These are phyloP conservation scores for Carettochelys insculpta DNA, from an alignment of 2,113 vertebrate genomes.

Conservation along the genomic window DNA sequence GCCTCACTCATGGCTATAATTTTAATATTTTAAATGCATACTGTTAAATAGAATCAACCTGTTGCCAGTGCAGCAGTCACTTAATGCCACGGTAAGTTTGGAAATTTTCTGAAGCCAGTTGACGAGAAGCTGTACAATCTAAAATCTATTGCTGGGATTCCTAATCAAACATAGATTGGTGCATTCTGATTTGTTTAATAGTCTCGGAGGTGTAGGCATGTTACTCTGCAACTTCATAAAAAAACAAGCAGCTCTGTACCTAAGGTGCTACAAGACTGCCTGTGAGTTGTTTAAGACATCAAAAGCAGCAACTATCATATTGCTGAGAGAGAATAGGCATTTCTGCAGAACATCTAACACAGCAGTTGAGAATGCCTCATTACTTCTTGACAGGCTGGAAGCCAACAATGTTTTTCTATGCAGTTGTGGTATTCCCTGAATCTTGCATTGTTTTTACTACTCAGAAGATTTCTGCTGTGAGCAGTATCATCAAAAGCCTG, in stretches of 20 bases:
- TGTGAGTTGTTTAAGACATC: background rate
- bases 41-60: background rate
- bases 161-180: accelerated
- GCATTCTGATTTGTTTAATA: background rate
- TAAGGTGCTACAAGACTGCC: too few relatives aligned
- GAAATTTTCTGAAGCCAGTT: background rate
- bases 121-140: background rate
- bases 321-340: background rate
- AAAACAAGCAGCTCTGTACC: too few relatives aligned
- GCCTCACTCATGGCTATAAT: accelerated
- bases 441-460: background rate
- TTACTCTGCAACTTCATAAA: too few relatives aligned
- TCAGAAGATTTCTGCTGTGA: background rate
- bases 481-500: background rate
- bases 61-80: background rate
- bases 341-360: background rate
- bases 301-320: accelerated
- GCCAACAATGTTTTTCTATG: background rate
- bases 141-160: background rate
- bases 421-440: background rate
- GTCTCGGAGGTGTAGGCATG: too few relatives aligned
- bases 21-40: background rate
- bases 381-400: background rate
- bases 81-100: background rate
- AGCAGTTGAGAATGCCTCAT: background rate